Evolutionary conservation across 2,113 vertebrate genomes (phyloP).

Genomic region (Garra rufa): DNA sequence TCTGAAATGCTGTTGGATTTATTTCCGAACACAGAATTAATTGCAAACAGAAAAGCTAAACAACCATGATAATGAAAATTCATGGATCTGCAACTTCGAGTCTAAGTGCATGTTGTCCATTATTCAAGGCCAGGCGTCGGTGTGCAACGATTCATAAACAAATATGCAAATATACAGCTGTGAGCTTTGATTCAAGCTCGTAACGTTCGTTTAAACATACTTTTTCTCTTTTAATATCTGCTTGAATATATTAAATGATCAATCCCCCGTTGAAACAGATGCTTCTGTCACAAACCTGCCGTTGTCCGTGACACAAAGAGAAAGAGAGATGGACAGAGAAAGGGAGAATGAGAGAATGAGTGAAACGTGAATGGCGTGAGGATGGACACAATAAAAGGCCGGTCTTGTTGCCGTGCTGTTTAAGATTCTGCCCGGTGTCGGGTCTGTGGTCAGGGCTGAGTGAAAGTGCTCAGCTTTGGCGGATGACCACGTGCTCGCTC

Average conservation of each 20-base stretch:
- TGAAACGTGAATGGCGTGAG: constrained; percentile 53
- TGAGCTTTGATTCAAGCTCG: background rate
- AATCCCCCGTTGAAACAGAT: background rate
- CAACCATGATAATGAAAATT: background rate
- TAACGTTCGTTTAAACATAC: background rate
- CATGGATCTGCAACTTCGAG: background rate
- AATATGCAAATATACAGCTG: constrained; percentile 27
- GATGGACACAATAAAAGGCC: constrained; percentile 58
- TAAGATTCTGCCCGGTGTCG: constrained; percentile 76
- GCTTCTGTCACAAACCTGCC: background rate
- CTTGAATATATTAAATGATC: background rate
- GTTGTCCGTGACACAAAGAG: constrained; percentile 21
- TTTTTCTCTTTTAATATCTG: background rate
- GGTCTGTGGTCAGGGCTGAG: constrained; percentile 58
- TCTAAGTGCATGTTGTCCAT: constrained; percentile 4
- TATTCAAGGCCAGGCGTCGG: background rate
- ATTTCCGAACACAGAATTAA: background rate
- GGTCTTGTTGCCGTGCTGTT: constrained; percentile 76
- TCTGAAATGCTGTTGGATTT: background rate
- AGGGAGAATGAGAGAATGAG: constrained; percentile 46
- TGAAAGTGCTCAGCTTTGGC: constrained; percentile 82
- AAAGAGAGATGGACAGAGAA: constrained; percentile 14
- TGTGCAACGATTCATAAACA: constrained; percentile 2
- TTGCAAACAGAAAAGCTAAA: constrained; percentile 1
- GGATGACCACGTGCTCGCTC: constrained; percentile 76